phyloP scores from a whole-genome alignment of 1,140 invertebrate genomes.

The Heliconius nattereri region DNA sequence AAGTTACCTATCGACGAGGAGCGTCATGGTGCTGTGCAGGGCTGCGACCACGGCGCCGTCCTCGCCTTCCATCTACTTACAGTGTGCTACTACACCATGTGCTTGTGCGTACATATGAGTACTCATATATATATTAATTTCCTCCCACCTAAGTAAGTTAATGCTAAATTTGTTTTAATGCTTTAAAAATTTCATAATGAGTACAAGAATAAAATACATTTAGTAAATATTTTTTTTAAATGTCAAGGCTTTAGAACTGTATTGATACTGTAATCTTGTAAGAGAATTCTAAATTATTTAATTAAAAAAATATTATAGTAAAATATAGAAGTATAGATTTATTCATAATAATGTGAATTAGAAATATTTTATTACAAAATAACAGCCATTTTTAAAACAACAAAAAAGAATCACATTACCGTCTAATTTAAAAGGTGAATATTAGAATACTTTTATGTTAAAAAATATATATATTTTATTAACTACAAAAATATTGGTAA shows the following conservation, averaged over 20 bases:
- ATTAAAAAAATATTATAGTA: too few relatives aligned
- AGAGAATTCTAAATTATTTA: too few relatives aligned
- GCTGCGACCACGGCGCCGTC: constrained; percentile 36
- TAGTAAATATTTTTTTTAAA: too few relatives aligned
- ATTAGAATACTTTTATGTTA: background rate
- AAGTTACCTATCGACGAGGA: constrained; percentile 50
- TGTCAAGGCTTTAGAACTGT: too few relatives aligned
- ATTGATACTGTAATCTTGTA: too few relatives aligned
- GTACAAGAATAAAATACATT: too few relatives aligned
- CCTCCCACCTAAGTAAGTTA: background rate
- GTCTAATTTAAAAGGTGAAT: background rate
- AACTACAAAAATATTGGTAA: background rate
- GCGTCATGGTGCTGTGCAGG: constrained; percentile 45
- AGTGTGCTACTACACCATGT: constrained; percentile 16
- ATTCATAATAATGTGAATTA: too few relatives aligned
- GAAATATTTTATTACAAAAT: too few relatives aligned
- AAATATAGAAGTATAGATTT: too few relatives aligned
- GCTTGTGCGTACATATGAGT: background rate
- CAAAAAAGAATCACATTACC: background rate
- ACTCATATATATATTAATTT: background rate
- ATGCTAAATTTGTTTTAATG: background rate
- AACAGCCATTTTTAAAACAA: too few relatives aligned
- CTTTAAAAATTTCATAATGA: background rate
- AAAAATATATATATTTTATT: background rate
- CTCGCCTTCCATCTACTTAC: constrained; percentile 16